Conservation (phyloP, 2,888 invertebrate genomes). For the Heliconius erato region DNA sequence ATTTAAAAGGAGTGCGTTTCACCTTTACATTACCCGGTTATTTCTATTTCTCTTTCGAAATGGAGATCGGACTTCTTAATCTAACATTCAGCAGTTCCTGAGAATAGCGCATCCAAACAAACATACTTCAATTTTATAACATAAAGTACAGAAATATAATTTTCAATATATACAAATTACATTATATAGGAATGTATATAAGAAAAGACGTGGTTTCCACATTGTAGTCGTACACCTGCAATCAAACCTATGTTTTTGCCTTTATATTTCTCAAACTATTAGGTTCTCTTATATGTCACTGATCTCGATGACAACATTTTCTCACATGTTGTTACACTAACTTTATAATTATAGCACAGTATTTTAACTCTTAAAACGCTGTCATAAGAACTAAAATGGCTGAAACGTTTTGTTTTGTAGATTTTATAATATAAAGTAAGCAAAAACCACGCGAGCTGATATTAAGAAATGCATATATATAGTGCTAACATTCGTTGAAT, state of each 20-base stretch:
- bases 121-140: not conserved
- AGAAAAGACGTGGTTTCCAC: not conserved
- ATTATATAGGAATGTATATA: not conserved
- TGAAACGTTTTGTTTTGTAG: not conserved
- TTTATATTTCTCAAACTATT: slow-evolving; percentile 17
- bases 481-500: slow-evolving; percentile 7
- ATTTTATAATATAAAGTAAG: not conserved
- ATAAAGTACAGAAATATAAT: not conserved
- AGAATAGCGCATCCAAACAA: not conserved
- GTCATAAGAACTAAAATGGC: not conserved
- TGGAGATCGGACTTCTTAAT: too few relatives aligned
- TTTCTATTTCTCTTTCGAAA: too few relatives aligned
- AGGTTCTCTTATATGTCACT: slow-evolving; percentile 28
- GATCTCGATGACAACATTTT: slow-evolving; percentile 44
- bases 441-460: slow-evolving; percentile 29
- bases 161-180: not conserved
- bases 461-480: slow-evolving; percentile 13
- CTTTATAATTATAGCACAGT: not conserved
- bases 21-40: too few relatives aligned
- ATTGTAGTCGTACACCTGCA: slow-evolving; percentile 36
- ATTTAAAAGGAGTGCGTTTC: too few relatives aligned
- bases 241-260: slow-evolving; percentile 37
- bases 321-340: slow-evolving; percentile 39
- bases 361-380: not conserved
- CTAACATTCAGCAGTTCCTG: not conserved